A percentile compares a stretch with the other conserved stretches of the same genome.
Evolutionary conservation across 2,888 invertebrate genomes (phyloP).

Genomic region (Thyatira batis): DNA sequence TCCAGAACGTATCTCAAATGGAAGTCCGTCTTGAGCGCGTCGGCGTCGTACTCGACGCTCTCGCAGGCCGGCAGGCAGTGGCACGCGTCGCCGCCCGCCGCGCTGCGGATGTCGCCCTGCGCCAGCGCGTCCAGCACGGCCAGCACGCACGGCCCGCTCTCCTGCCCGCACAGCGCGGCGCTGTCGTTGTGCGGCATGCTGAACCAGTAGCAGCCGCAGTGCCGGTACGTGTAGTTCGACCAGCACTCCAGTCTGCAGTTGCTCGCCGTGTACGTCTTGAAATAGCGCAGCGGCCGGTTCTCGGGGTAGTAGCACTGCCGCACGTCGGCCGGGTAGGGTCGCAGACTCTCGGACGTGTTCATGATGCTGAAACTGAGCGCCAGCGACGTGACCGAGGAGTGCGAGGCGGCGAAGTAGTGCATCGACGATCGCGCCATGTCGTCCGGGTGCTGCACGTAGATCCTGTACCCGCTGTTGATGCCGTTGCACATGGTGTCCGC

Average conservation of each 20-base stretch:
- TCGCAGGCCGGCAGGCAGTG: constrained; percentile 68
- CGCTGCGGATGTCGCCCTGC: neutral
- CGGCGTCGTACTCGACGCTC: constrained; percentile 84
- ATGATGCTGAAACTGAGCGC: constrained; percentile 43
- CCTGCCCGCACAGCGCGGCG: neutral
- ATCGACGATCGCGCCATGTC: constrained; percentile 47
- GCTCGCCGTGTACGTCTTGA: constrained; percentile 44
- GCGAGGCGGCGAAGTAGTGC: constrained; percentile 44
- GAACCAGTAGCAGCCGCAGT: constrained; percentile 45
- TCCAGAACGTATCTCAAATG: constrained; percentile 32
- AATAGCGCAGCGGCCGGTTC: constrained; percentile 44
- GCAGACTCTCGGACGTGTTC: constrained; percentile 36
- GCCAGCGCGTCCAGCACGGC: constrained; percentile 20
- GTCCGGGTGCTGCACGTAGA: constrained; percentile 53
- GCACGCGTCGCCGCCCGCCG: constrained; percentile 16
- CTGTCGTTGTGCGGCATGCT: constrained; percentile 43
- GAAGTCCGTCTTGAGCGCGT: constrained; percentile 84
- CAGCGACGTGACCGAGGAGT: constrained; percentile 40
- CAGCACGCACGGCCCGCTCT: neutral
- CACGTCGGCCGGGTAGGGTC: constrained; percentile 35
- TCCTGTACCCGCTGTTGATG: constrained; percentile 44
- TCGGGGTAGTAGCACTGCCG: constrained; percentile 51
- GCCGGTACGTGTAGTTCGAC: constrained; percentile 37
- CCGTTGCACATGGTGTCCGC: constrained; percentile 34
- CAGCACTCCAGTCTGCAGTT: constrained; percentile 56